These are phyloP conservation scores for Pristionchus fissidentatus DNA, from an alignment of 2,888 invertebrate genomes.

Conservation along the genomic window DNA sequence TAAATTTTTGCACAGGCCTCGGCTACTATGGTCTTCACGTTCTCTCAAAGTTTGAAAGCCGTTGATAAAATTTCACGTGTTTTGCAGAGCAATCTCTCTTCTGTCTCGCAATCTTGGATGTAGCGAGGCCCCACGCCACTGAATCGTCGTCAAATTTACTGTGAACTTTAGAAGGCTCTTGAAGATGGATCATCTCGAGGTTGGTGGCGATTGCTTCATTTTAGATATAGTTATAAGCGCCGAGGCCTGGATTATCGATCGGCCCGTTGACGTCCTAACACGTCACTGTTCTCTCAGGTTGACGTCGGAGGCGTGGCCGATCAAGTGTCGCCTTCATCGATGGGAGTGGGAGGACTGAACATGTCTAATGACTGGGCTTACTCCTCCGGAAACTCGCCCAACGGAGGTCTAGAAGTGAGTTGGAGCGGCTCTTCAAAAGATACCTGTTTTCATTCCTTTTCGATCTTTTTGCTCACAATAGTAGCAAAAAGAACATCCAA, in stretches of 20 bases:
- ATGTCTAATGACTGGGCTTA: constrained; percentile 24
- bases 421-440: no score
- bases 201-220: neutral
- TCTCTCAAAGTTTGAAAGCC: neutral
- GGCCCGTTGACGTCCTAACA: neutral
- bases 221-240: neutral
- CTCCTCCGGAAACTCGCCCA: neutral
- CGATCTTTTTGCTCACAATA: no score
- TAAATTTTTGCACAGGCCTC: neutral
- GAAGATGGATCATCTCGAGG: constrained; percentile 41
- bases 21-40: neutral
- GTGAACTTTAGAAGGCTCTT: neutral
- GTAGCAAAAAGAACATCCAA: no score
- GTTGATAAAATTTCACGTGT: neutral
- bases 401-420: constrained; percentile 27
- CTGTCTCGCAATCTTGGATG: neutral
- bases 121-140: neutral
- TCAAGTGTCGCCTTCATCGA: constrained; percentile 47
- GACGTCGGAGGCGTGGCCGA: constrained; percentile 57
- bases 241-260: constrained; percentile 1
- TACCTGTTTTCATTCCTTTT: no score
- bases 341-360: constrained; percentile 38
- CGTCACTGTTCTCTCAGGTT: constrained; percentile 51
- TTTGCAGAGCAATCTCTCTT: neutral
- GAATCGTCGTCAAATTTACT: neutral